phyloP scores from a whole-genome alignment of 64 coral and sea anemone species.

The Trachythela sp. region DNA sequence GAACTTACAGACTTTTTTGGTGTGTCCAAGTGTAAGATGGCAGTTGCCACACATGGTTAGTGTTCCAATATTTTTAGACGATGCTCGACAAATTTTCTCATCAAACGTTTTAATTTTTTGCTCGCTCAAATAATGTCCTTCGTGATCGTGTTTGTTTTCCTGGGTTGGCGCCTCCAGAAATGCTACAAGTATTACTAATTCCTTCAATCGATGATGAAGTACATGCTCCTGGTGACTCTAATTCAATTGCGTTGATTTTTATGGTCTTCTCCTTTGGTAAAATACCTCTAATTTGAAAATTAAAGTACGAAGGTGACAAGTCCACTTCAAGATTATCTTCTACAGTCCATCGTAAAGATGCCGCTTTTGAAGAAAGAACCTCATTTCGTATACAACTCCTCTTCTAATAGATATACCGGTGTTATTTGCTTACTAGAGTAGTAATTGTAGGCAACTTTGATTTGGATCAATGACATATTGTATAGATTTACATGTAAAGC shows the following conservation, averaged over 20 bases:
- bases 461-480: too few relatives aligned
- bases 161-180: too few relatives aligned
- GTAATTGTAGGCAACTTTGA: not conserved
- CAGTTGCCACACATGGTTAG: not conserved
- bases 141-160: not conserved
- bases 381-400: too few relatives aligned
- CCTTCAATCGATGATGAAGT: not conserved
- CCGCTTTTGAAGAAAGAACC: not conserved
- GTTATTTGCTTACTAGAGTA: not conserved
- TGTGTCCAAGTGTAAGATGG: not conserved
- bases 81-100: not conserved
- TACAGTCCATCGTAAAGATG: not conserved
- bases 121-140: not conserved
- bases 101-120: not conserved
- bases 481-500: too few relatives aligned
- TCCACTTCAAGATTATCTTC: too few relatives aligned
- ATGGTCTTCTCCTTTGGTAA: too few relatives aligned
- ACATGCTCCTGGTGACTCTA: not conserved
- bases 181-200: too few relatives aligned
- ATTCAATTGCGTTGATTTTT: not conserved
- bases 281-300: too few relatives aligned
- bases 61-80: not conserved
- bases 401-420: too few relatives aligned
- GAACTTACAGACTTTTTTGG: not conserved
- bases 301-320: too few relatives aligned